phyloP scores from a whole-genome alignment of 2,888 invertebrate species.

The Agrilus biguttatus region DNA sequence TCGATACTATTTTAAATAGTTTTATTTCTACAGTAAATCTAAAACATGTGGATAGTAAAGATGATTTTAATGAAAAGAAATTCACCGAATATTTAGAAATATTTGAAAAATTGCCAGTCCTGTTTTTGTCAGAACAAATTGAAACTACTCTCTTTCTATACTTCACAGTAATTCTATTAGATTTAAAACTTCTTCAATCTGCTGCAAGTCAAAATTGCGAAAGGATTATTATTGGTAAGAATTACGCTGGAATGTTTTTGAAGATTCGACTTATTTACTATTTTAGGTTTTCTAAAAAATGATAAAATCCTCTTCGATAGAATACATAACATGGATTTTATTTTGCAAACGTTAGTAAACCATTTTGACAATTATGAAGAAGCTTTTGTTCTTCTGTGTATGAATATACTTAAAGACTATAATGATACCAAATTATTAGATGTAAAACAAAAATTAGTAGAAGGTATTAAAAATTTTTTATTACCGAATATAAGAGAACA shows the following conservation, averaged over 20 bases:
- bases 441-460: constrained; percentile 7
- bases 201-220: constrained; percentile 6
- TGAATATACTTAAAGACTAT: constrained; percentile 18
- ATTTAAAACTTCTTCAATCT: constrained; percentile 10
- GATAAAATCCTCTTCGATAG: constrained; percentile 13
- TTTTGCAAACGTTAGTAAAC: constrained; percentile 14
- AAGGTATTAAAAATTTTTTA: constrained; percentile 14
- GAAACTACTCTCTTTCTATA: constrained; percentile 19
- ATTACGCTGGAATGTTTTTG: background rate
- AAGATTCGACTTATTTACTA: constrained; percentile 2
- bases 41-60: constrained; percentile 1
- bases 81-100: constrained; percentile 14
- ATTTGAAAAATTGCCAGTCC: constrained; percentile 18
- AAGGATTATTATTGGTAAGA: constrained; percentile 18
- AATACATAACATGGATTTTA: constrained; percentile 11
- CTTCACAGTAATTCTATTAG: constrained; percentile 19
- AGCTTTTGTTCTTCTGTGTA: constrained; percentile 15
- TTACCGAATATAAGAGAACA: constrained; percentile 14
- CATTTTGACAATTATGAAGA: constrained; percentile 15
- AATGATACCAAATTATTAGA: constrained; percentile 12
- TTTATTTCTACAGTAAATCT: no score
- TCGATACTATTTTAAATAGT: background rate
- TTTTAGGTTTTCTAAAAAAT: constrained; percentile 18
- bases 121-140: constrained; percentile 14
- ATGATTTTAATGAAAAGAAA: constrained; percentile 10